Evolutionary conservation across 2,888 invertebrate genomes (phyloP).

Genomic region (Cephus spinipes): DNA sequence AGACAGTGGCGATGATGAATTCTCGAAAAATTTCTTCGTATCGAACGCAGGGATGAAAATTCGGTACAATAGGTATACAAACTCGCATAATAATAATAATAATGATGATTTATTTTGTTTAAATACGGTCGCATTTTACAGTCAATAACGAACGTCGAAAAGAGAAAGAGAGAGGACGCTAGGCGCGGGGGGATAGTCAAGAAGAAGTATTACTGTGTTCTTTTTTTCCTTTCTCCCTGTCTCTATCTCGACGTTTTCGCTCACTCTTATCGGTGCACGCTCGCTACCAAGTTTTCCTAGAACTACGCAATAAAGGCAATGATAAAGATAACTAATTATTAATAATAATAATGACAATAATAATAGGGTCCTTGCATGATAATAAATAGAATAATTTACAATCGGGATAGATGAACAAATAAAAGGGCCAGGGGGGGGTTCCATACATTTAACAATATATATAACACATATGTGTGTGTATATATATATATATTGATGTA

Average conservation of each 20-base stretch:
- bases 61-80: neutral
- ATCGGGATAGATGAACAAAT: neutral
- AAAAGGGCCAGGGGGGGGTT: conserved; percentile 6
- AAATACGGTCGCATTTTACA: neutral
- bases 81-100: neutral
- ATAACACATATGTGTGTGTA: conserved; percentile 6
- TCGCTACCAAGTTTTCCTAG: conserved; percentile 25
- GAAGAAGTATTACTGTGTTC: conserved; percentile 3
- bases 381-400: conserved; percentile 49
- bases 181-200: neutral
- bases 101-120: conserved; percentile 3
- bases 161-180: neutral
- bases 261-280: conserved; percentile 16
- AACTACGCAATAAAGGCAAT: conserved; percentile 42
- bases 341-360: neutral
- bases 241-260: conserved; percentile 2
- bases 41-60: neutral
- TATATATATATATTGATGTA: conserved; percentile 17
- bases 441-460: conserved; percentile 39
- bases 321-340: neutral
- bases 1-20: neutral
- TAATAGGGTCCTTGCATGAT: conserved; percentile 40
- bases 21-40: neutral
- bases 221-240: conserved; percentile 6
- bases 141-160: neutral